Evolutionary conservation across 2,113 vertebrate genomes (phyloP), one percentile per base, ranked within the genome.

Genomic region (Grus americana): DNA sequence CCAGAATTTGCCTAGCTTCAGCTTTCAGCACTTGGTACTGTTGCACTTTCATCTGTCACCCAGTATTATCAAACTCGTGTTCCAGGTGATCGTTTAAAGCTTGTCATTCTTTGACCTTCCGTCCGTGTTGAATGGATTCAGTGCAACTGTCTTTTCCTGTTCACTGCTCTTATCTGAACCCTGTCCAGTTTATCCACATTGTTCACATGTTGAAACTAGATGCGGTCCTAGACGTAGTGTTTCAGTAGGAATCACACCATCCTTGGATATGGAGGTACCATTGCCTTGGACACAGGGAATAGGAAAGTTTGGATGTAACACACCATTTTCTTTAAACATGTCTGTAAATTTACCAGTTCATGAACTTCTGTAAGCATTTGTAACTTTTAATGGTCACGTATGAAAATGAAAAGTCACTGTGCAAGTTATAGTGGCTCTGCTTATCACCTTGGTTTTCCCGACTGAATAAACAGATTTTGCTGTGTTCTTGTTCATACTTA

Each of bases 151-250:
- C n/a, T 70, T 70, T 27, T 27, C 14, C n/a, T 8, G 7, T 65
- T 86, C 3, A 1, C 29, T 62, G 63, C 23, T 36, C 16, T 80
- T 36, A 11, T 0, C 73, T 58, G 61, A 80, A 27, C 38, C 68
- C 62, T 26, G 12, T 29, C 34, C 65, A 19, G 20, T 75, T 75
- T 62, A 57, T 52, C 49, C 46, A 10, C 22, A 3, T 26, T 22
- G 44, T 49, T 32, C 36, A 12, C 1, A 1, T 2, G 0, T 3
- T 42, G 57, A 65, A 49, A 44, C 34, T 20, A 71, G 42, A 4
- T 14, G 6, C 19, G 38, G 14, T 23, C 40, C 59, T n/a, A 2
- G 46, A 11, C 1, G 0, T 0, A 15, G 44, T 0, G 5, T 55
- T 79, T 15, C 79, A 42, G 49, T 16, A 61, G 57, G 27, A 82